Conservation (phyloP, 2,888 invertebrate species). For the Caenorhabditis sp. region DNA sequence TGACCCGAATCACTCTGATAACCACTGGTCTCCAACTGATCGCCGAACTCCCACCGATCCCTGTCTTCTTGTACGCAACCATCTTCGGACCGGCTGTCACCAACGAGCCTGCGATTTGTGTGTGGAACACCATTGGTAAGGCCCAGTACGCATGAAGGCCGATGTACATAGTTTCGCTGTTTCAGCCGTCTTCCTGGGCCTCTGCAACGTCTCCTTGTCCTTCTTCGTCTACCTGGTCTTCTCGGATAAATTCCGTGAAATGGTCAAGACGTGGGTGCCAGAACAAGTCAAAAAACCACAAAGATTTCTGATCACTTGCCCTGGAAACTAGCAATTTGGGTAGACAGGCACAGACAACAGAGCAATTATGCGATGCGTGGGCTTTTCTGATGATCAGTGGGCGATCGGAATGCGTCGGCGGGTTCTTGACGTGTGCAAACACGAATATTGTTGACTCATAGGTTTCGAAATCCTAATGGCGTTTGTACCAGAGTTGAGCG, state of each 20-base stretch:
- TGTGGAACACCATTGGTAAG: slow-evolving; percentile 61
- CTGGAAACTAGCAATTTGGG: too few relatives aligned
- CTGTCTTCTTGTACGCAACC: slow-evolving; percentile 71
- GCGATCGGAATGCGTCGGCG: too few relatives aligned
- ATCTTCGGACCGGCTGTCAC: slow-evolving; percentile 64
- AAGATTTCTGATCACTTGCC: too few relatives aligned
- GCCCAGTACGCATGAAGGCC: too few relatives aligned
- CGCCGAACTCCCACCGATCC: slow-evolving; percentile 72
- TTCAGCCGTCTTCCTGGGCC: slow-evolving; percentile 72
- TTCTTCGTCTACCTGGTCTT: slow-evolving; percentile 76
- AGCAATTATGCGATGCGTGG: slow-evolving; percentile 8
- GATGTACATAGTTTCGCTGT: too few relatives aligned
- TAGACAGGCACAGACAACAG: too few relatives aligned
- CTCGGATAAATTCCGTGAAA: slow-evolving; percentile 72
- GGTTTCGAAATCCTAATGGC: too few relatives aligned
- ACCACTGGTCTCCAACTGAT: slow-evolving; percentile 74
- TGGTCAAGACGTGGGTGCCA: slow-evolving; percentile 69
- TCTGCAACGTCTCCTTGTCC: slow-evolving; percentile 76
- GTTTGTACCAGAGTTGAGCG: too few relatives aligned
- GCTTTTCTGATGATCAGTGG: not conserved
- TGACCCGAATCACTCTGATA: slow-evolving; percentile 77
- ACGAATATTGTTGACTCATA: too few relatives aligned
- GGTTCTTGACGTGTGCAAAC: too few relatives aligned
- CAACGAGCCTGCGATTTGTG: slow-evolving; percentile 57
- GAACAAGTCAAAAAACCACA: not conserved